Evolutionary conservation across 2,797 vertebrate species (phyloP), one percentile per base, ranked within the genome.

Genomic region (Luscinia luscinia): DNA sequence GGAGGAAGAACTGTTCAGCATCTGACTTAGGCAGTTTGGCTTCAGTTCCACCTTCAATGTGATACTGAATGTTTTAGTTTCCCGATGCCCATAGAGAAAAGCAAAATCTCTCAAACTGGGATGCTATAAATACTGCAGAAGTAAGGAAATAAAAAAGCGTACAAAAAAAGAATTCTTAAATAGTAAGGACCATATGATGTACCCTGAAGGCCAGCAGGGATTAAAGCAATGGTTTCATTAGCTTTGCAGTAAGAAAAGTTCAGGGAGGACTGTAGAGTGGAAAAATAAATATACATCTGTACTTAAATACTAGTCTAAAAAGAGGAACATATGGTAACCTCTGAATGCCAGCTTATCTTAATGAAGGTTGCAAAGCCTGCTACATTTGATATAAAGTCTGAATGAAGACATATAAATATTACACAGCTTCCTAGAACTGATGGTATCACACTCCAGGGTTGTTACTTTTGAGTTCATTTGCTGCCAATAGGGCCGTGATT

Each of bases 261-360:
- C 78, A 93, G 91, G 92, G 92, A 93, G 84, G 87, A 97, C 77
- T 93, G 87, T 70, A 79, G 94, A 95, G 89, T 97, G 97, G 96
- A 97, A 98, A 97, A 97, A 96, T 96, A 96, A 97, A 96, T 96
- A 96, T 95, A 95, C 94, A 95, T 94, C 93, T 91, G 95, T 72
- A 72, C 90, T 97, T 97, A 93, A 96, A 93, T 59, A 45, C 83
- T 84, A 62, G 87, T 67, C 89, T 89, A 61, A 93, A 96, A 94
- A 95, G 92, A 91, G 94, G 86, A 97, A 95, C 97, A 97, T 97
- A 95, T 97, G 97, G 95, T 94, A 96, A 96, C 86, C 91, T 96
- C 93, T 85, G 94, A 51, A 81, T 97, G 96, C 97, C 97, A 97
- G 94, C 84, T 96, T 97, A 95, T 96, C 94, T 96, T 97, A 97